These are phyloP conservation scores for Uloborus plumipes DNA, from an alignment of 2,888 invertebrate species.

Conservation along the genomic window DNA sequence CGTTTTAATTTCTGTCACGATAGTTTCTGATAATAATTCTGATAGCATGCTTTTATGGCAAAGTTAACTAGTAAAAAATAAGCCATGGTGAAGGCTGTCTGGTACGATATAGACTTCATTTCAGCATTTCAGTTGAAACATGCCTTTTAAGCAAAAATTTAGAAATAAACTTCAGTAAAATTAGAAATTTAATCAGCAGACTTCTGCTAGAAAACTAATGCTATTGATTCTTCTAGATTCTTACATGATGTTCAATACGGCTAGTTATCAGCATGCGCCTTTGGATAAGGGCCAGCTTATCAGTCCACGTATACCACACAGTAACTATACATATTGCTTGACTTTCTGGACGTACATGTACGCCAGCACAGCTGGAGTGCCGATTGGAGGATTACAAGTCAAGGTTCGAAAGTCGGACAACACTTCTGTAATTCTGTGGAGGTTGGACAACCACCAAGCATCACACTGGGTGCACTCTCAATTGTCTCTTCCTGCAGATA, in stretches of 20 bases:
- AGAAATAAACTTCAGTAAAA: too few relatives aligned
- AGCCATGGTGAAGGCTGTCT: too few relatives aligned
- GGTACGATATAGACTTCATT: too few relatives aligned
- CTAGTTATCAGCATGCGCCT: constrained; percentile 71
- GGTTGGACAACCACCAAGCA: constrained; percentile 75
- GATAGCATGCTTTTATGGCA: too few relatives aligned
- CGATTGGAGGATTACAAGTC: constrained; percentile 52
- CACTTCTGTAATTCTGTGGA: constrained; percentile 73
- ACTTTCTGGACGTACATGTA: constrained; percentile 62
- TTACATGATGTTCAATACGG: constrained; percentile 72
- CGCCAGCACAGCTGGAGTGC: constrained; percentile 51
- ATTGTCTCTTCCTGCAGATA: constrained; percentile 1
- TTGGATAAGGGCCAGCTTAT: constrained; percentile 73
- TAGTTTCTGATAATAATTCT: too few relatives aligned
- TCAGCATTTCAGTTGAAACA: too few relatives aligned
- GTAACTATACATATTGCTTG: constrained; percentile 51
- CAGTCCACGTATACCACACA: constrained; percentile 52
- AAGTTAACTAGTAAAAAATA: too few relatives aligned
- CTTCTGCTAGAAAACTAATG: background rate
- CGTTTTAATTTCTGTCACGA: too few relatives aligned
- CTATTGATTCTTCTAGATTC: constrained; percentile 69
- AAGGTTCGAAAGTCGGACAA: constrained; percentile 45
- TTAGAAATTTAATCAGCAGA: too few relatives aligned
- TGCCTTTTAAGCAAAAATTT: too few relatives aligned
- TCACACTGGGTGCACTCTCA: constrained; percentile 73